Evolutionary conservation across 2,113 vertebrate genomes (phyloP).

Genomic region (Oxyruncus cristatus): DNA sequence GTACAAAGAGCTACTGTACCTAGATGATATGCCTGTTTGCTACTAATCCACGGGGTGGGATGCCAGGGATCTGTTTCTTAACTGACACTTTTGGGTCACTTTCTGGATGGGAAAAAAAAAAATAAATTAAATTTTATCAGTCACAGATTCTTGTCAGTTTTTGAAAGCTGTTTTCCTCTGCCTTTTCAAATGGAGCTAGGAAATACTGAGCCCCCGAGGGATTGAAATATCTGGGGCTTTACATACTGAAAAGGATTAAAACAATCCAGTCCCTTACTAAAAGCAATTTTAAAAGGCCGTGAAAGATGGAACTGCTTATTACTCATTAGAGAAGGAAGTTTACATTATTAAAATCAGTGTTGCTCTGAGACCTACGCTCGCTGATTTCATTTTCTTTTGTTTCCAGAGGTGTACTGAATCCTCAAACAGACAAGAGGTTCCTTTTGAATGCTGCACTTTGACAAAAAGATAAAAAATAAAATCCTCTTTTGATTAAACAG

Average conservation of each 20-base stretch:
- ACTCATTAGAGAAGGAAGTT: slow-evolving; percentile 51
- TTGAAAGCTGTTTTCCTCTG: slow-evolving; percentile 44
- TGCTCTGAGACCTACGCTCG: background rate
- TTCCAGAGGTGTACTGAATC: slow-evolving; percentile 15
- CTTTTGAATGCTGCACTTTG: background rate
- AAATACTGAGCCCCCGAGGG: slow-evolving; percentile 38
- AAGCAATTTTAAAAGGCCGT: slow-evolving; percentile 58
- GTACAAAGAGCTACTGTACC: slow-evolving; percentile 66
- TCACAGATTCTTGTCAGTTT: background rate
- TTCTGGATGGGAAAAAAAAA: background rate
- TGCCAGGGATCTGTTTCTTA: slow-evolving; percentile 52
- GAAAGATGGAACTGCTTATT: slow-evolving; percentile 66
- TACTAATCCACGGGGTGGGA: slow-evolving; percentile 53
- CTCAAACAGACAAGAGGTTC: slow-evolving; percentile 9
- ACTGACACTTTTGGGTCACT: slow-evolving; percentile 68
- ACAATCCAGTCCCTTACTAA: slow-evolving; percentile 58
- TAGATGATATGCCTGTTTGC: slow-evolving; percentile 56
- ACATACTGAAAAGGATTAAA: slow-evolving; percentile 72
- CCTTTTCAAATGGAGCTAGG: slow-evolving; percentile 41
- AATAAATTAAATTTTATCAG: slow-evolving; percentile 8
- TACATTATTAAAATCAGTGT: slow-evolving; percentile 53
- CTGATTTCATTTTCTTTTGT: slow-evolving; percentile 43
- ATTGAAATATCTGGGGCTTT: slow-evolving; percentile 67
- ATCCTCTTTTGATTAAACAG: slow-evolving; percentile 8
- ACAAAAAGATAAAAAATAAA: background rate